These are phyloP conservation scores for Apodemia hepburni DNA, from an alignment of 2,888 invertebrate genomes.

Conservation along the genomic window DNA sequence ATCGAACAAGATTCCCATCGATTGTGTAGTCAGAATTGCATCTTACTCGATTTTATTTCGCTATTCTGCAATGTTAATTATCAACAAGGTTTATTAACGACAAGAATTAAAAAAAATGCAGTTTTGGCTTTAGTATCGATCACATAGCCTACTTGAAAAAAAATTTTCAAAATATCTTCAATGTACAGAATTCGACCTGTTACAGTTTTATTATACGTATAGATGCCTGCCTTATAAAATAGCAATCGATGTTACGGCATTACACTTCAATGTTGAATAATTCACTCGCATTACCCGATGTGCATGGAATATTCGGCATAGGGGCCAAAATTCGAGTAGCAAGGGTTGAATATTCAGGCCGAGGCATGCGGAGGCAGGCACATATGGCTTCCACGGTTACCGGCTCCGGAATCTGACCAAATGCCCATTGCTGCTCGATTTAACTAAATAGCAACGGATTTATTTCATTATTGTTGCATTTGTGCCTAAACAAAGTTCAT, in stretches of 20 bases:
- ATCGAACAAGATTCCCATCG: too few species aligned
- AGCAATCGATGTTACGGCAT: constrained; percentile 37
- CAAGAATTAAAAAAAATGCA: too few species aligned
- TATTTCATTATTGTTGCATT: constrained; percentile 55
- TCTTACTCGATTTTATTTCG: too few species aligned
- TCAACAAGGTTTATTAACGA: background rate
- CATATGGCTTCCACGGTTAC: constrained; percentile 73
- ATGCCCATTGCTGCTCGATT: constrained; percentile 73
- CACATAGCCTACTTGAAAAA: too few species aligned
- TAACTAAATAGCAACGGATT: constrained; percentile 68
- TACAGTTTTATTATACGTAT: too few species aligned
- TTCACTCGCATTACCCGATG: constrained; percentile 59
- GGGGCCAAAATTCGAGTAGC: constrained; percentile 67
- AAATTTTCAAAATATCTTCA: too few species aligned
- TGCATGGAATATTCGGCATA: constrained; percentile 71
- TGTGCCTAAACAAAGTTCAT: background rate
- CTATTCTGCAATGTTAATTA: background rate
- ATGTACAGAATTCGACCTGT: too few species aligned
- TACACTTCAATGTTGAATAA: constrained; percentile 51
- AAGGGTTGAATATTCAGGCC: constrained; percentile 65
- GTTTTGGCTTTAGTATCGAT: too few species aligned
- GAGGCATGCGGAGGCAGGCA: constrained; percentile 69
- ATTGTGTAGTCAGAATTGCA: too few species aligned
- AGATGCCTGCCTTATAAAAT: constrained; percentile 1
- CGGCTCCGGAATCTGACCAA: constrained; percentile 74